Conservation (phyloP, 1,140 invertebrate genomes). For the Neodiprion virginianus region DNA sequence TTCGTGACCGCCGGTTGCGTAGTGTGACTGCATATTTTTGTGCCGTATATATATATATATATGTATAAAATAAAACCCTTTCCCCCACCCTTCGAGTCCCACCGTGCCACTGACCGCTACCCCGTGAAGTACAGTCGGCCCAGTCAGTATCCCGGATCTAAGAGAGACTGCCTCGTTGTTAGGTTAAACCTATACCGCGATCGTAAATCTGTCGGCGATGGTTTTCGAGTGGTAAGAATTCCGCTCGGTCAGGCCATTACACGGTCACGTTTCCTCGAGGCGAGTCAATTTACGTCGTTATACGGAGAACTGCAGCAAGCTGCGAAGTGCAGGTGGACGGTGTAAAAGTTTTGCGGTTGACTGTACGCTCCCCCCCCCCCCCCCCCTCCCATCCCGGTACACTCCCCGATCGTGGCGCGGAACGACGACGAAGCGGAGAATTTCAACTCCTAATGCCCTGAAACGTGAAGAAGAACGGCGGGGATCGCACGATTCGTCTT, state of each 20-base stretch:
- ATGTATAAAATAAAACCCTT: conserved; percentile 2
- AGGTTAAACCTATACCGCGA: background rate
- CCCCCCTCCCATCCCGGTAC: background rate
- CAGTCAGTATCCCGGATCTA: background rate
- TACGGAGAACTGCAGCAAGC: background rate
- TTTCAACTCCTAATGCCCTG: background rate
- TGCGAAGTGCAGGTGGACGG: too few relatives aligned
- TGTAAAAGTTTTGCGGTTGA: background rate
- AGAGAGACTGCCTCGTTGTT: background rate
- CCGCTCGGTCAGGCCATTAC: background rate
- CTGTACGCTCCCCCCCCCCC: background rate
- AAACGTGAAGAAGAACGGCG: background rate
- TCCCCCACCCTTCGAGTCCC: conserved; percentile 1
- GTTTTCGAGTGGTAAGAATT: background rate
- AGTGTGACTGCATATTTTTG: background rate
- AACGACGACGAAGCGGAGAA: background rate
- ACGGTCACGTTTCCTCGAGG: background rate
- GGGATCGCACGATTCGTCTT: background rate
- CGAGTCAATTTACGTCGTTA: background rate
- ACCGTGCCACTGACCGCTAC: background rate
- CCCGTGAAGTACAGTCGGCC: background rate
- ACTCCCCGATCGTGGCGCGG: background rate
- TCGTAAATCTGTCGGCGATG: too few relatives aligned
- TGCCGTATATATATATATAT: background rate
- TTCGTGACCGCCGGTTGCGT: background rate